Conservation (phyloP, 2,113 vertebrate species). For the Lamprotornis superbus region DNA sequence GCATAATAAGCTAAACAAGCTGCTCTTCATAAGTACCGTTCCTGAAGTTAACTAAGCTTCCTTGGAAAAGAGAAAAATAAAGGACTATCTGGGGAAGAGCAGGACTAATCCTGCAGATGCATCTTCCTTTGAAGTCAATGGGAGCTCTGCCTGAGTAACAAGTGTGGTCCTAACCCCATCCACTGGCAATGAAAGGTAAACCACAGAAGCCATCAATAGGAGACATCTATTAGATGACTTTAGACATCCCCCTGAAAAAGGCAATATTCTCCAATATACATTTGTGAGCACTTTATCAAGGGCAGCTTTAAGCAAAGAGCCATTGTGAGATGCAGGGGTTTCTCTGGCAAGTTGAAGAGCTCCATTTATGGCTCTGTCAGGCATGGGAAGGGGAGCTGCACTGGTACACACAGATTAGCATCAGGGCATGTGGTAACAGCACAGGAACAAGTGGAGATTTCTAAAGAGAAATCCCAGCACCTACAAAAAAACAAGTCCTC, state of each 20-base stretch:
- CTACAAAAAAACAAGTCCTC: not conserved
- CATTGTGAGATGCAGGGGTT: not conserved
- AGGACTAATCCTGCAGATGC: constrained; percentile 34
- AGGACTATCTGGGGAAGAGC: not conserved
- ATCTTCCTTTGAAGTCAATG: constrained; percentile 31
- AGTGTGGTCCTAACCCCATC: constrained; percentile 55
- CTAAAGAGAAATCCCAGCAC: not conserved
- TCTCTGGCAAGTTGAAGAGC: not conserved
- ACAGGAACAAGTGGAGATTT: not conserved
- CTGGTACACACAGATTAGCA: not conserved
- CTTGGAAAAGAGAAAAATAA: not conserved
- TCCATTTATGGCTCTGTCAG: constrained; percentile 1
- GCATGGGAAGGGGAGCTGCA: not conserved
- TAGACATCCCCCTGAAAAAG: not conserved
- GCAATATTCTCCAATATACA: not conserved
- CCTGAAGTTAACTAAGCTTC: constrained; percentile 10
- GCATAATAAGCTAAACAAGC: not conserved
- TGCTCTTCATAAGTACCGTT: not conserved
- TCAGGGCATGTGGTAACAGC: not conserved
- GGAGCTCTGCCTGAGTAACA: constrained; percentile 23
- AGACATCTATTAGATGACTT: constrained; percentile 23
- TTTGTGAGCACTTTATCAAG: not conserved
- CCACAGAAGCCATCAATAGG: constrained; percentile 17
- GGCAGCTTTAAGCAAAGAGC: constrained; percentile 9
- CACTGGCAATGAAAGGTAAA: constrained; percentile 58